phyloP scores from a whole-genome alignment of 2,113 vertebrate species.

The Guaruba guarouba region DNA sequence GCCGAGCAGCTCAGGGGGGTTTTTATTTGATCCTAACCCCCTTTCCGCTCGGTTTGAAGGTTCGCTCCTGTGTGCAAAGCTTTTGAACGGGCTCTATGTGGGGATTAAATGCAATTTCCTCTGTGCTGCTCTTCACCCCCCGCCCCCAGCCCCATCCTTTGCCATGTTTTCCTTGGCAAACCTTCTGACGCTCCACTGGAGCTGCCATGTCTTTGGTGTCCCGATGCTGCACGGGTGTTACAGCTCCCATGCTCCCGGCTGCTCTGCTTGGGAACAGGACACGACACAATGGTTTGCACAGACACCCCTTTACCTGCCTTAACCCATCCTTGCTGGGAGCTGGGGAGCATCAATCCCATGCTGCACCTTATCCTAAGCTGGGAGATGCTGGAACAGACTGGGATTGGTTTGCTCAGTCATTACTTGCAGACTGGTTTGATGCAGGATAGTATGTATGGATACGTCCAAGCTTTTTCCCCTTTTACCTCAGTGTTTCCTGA shows the following conservation, averaged over 20 bases:
- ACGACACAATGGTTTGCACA: not conserved
- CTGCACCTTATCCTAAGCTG: not conserved
- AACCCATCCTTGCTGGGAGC: not conserved
- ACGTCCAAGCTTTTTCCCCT: not conserved
- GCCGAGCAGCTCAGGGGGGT: conserved; percentile 4
- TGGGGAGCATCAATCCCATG: accelerated
- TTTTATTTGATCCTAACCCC: conserved; percentile 38
- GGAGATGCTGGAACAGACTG: not conserved
- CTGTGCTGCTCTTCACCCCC: conserved; percentile 1
- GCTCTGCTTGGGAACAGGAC: not conserved
- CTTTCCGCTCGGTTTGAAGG: not conserved
- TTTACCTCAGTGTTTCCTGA: not conserved
- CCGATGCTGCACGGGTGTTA: conserved; percentile 20
- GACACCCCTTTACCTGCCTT: not conserved
- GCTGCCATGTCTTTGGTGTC: conserved; percentile 20
- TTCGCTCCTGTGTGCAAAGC: not conserved
- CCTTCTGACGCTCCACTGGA: conserved; percentile 26
- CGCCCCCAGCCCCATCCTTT: not conserved
- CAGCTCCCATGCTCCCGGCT: not conserved
- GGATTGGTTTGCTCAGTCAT: not conserved
- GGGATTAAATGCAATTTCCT: conserved; percentile 45
- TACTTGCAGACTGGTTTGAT: not conserved
- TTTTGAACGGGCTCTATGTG: not conserved
- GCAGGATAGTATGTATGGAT: not conserved
- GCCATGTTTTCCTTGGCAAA: conserved; percentile 66